Evolutionary conservation across 2,888 invertebrate genomes (phyloP).

Genomic region (Drosophila nr. perissopoda): DNA sequence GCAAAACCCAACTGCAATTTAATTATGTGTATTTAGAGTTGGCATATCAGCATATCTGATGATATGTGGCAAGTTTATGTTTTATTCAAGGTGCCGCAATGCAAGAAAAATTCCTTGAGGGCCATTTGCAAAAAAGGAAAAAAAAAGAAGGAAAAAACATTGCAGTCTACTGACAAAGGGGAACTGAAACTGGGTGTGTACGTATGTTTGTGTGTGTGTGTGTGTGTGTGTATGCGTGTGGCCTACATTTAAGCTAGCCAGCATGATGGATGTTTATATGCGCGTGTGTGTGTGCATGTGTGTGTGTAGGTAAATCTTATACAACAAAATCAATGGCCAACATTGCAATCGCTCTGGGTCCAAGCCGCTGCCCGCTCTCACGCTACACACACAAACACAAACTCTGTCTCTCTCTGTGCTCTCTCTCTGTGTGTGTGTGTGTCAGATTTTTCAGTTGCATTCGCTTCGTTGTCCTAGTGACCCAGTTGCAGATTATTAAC

Average conservation of each 20-base stretch:
- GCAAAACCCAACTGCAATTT: not conserved
- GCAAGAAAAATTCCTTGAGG: conserved; percentile 52
- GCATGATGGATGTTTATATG: conserved; percentile 55
- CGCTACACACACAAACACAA: not conserved
- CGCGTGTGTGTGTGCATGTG: conserved; percentile 8
- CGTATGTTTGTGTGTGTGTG: not conserved
- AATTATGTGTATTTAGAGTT: not conserved
- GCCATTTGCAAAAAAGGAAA: conserved; percentile 36
- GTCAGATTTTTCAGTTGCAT: conserved; percentile 69
- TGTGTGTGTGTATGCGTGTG: conserved; percentile 53
- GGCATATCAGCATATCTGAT: conserved; percentile 4
- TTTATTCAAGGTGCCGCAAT: conserved; percentile 43
- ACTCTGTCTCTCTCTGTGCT: conserved; percentile 9
- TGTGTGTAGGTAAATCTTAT: conserved; percentile 53
- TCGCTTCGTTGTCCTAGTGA: conserved; percentile 82
- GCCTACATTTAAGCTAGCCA: conserved; percentile 63
- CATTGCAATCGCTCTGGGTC: conserved; percentile 62
- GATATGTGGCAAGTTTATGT: conserved; percentile 5
- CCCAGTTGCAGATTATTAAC: conserved; percentile 85
- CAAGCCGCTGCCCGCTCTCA: conserved; percentile 41
- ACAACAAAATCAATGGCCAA: conserved; percentile 75
- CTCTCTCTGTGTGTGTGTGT: conserved; percentile 12
- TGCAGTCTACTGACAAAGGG: conserved; percentile 25
- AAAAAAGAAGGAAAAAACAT: conserved; percentile 14
- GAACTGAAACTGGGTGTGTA: conserved; percentile 26